Evolutionary conservation across 1,140 invertebrate species (phyloP).

Genomic region (Amyelois transitella): DNA sequence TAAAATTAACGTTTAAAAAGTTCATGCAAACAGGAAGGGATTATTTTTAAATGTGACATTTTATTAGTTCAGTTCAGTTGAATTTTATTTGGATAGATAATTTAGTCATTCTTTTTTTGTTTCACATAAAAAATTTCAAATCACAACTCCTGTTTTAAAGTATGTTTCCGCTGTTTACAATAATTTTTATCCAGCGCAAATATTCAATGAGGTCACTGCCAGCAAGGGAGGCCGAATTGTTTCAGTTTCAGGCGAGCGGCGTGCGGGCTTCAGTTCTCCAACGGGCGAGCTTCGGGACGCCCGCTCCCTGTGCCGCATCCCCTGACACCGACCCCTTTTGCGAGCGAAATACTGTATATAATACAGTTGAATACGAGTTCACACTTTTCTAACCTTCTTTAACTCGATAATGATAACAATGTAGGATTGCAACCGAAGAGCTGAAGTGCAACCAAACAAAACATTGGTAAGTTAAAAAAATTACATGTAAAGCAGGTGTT

Average conservation of each 20-base stretch:
- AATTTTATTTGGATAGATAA: too few species aligned
- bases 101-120: too few species aligned
- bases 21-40: too few species aligned
- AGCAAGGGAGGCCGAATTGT: constrained; percentile 27
- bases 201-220: constrained; percentile 5
- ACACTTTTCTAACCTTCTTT: too few species aligned
- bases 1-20: too few species aligned
- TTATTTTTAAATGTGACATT: too few species aligned
- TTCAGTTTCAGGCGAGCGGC: constrained; percentile 29
- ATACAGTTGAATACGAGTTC: neutral
- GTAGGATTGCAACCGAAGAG: neutral
- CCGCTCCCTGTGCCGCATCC: constrained; percentile 12
- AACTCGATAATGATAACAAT: neutral
- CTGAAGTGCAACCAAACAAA: constrained; percentile 8
- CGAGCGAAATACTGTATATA: neutral
- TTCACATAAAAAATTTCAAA: too few species aligned
- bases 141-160: too few species aligned
- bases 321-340: neutral
- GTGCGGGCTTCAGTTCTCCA: constrained; percentile 30
- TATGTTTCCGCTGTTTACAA: too few species aligned
- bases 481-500: neutral
- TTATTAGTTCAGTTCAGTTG: too few species aligned
- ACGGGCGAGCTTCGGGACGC: constrained; percentile 32
- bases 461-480: constrained; percentile 12
- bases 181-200: neutral